These are phyloP conservation scores for Caenorhabditis doughertyi DNA, from an alignment of 2,888 invertebrate species.

Conservation along the genomic window DNA sequence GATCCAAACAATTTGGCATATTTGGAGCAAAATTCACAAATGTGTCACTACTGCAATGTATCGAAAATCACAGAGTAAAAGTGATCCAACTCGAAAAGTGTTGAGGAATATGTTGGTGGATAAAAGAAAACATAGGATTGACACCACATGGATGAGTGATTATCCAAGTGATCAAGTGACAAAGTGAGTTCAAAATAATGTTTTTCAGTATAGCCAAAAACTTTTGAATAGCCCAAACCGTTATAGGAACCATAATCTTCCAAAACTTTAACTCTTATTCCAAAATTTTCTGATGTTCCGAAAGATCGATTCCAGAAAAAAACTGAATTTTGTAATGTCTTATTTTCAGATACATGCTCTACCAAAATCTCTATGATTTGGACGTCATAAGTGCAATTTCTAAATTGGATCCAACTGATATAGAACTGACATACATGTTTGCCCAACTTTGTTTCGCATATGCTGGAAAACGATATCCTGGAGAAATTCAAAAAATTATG, in stretches of 20 bases:
- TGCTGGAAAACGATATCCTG: constrained; percentile 48
- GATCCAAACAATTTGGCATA: constrained; percentile 44
- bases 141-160: constrained; percentile 23
- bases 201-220: too few species aligned
- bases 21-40: constrained; percentile 43
- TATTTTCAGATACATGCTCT: background rate
- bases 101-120: constrained; percentile 4
- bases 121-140: background rate
- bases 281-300: too few species aligned
- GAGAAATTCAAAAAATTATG: constrained; percentile 32
- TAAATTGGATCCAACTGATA: constrained; percentile 27
- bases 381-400: background rate
- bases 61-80: background rate
- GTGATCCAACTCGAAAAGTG: background rate
- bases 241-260: too few species aligned
- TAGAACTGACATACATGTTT: constrained; percentile 59
- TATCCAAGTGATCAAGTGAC: constrained; percentile 8
- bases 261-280: too few species aligned
- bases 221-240: too few species aligned
- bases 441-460: constrained; percentile 55
- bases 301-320: too few species aligned
- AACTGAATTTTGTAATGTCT: too few species aligned
- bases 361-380: background rate
- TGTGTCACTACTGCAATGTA: background rate
- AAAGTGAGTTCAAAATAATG: background rate